Base-by-base conservation (phyloP, 2,797 vertebrate genomes). In the Varecia variegata region DNA sequence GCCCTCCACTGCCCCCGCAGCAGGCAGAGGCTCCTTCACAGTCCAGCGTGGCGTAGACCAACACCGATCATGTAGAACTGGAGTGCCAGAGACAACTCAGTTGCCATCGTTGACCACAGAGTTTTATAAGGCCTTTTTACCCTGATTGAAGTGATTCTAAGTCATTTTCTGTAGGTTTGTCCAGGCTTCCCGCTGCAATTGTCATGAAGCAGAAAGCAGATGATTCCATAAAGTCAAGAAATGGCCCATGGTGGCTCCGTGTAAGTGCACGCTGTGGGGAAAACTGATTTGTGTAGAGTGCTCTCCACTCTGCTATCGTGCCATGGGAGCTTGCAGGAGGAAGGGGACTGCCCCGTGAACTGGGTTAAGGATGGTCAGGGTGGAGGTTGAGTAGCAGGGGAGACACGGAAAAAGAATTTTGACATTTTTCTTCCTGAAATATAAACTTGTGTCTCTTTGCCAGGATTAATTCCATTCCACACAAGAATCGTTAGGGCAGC, bases 361-460 rank as follows among this genome's bases (percentile, higher is more conserved):
- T 70, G 47, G 8, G 27, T 70, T 56, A 79, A 88, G n/a, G 77
- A 32, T 15, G 3, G n/a, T 45, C 40, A 30, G 11, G 2, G 8
- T 70, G 1, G 40, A 70, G 27, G 23, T 1, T 90, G 73, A 89
- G 47, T 21, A 81, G 47, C 50, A 47, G 20, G 18, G 17, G 14
- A 79, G 67, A 77, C 15, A 14, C 0, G 3, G 40, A 88, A 68
- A 60, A 93, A 88, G 32, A 76, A 58, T 70, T 73, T 11, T 54
- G 50, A 56, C 50, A 21, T 20, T 74, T n/a, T 27, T 27, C 20
- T 5, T 13, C 2, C 32, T 52, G 40, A 73, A 94, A 58, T 52
- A 83, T 30, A 82, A 86, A 54, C 18, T 21, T 86, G 17, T 65
- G 38, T 82, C 79, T 96, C 85, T 88, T 8, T 77, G 60, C 50